phyloP scores from a whole-genome alignment of 2,113 vertebrate genomes.

The Odocoileus hemionus region DNA sequence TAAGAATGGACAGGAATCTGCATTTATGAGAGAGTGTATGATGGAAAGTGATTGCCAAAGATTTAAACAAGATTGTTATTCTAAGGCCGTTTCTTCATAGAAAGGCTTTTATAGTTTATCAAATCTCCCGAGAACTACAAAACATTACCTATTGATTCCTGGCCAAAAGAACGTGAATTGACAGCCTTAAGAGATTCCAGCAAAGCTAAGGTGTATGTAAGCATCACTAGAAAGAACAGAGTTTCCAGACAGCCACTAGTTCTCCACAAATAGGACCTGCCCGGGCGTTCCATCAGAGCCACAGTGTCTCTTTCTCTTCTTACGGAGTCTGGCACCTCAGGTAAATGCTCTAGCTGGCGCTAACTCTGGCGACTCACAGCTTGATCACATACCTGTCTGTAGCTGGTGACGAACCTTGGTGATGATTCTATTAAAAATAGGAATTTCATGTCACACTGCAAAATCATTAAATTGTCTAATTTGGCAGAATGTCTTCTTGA shows the following conservation, averaged over 20 bases:
- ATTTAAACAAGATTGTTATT: background rate
- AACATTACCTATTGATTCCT: background rate
- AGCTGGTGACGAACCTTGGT: background rate
- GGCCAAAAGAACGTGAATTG: background rate
- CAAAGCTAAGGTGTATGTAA: background rate
- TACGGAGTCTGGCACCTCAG: background rate
- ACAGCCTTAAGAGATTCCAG: background rate
- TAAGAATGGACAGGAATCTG: background rate
- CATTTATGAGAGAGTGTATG: background rate
- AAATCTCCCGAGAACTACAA: background rate
- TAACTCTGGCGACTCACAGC: background rate
- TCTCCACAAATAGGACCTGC: background rate
- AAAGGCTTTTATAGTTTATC: background rate
- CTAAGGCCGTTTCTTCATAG: background rate
- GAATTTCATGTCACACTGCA: background rate
- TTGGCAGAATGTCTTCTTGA: background rate
- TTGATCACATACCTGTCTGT: background rate
- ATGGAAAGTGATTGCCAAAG: background rate
- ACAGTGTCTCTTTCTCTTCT: background rate
- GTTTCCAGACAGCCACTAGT: background rate
- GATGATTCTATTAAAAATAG: slow-evolving; percentile 15
- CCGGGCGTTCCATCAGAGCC: background rate
- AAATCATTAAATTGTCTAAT: background rate
- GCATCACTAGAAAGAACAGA: background rate
- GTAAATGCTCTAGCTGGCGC: background rate